Conservation (phyloP, 1,140 invertebrate species). For the Drosophila albomicans region DNA sequence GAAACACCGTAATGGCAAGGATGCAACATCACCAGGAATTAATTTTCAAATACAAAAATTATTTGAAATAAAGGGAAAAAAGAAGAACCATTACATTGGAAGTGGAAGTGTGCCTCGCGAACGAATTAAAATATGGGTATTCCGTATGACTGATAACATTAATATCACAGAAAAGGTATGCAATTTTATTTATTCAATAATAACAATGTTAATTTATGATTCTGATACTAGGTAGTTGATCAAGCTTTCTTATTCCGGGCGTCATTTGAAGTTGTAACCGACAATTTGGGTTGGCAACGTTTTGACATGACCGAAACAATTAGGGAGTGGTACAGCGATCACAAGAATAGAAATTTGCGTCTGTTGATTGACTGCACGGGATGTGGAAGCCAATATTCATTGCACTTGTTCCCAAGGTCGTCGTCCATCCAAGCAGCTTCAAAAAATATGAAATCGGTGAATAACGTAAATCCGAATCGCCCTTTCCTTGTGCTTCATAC, state of each 20-base stretch:
- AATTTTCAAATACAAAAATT: slow-evolving; percentile 23
- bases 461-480: slow-evolving; percentile 87
- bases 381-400: slow-evolving; percentile 90
- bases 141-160: slow-evolving; percentile 61
- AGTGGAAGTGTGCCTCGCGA: slow-evolving; percentile 22
- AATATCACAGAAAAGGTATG: slow-evolving; percentile 71
- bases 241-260: slow-evolving; percentile 89
- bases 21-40: slow-evolving; percentile 11
- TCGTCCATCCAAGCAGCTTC: slow-evolving; percentile 20
- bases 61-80: slow-evolving; percentile 43
- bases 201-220: slow-evolving; percentile 3
- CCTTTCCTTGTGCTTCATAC: slow-evolving; percentile 95
- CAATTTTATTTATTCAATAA: not conserved
- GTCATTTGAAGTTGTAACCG: slow-evolving; percentile 89
- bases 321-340: slow-evolving; percentile 89
- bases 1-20: slow-evolving; percentile 44
- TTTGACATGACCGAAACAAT: slow-evolving; percentile 93
- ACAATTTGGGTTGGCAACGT: slow-evolving; percentile 92
- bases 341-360: slow-evolving; percentile 86
- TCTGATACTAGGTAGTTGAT: slow-evolving; percentile 86
- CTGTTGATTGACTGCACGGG: slow-evolving; percentile 94
- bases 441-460: slow-evolving; percentile 9
- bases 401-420: slow-evolving; percentile 85
- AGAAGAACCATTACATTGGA: slow-evolving; percentile 24
- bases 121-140: slow-evolving; percentile 76